Evolutionary conservation across 1,140 invertebrate genomes (phyloP).

Genomic region (Temnothorax longispinosus): DNA sequence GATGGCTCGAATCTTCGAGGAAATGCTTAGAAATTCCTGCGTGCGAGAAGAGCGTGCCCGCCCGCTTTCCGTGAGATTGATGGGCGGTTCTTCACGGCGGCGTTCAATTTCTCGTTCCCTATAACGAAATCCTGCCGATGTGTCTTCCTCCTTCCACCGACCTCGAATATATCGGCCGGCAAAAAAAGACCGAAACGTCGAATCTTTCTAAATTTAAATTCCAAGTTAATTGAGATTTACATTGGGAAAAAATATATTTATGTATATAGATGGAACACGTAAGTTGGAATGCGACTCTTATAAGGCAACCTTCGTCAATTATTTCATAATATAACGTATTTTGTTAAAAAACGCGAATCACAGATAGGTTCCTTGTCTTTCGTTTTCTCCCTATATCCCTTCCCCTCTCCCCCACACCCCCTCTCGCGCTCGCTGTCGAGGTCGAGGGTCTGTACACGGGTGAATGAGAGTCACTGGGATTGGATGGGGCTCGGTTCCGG

Average conservation of each 20-base stretch:
- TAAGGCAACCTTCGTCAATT: not conserved
- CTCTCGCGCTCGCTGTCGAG: not conserved
- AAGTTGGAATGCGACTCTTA: too few species aligned
- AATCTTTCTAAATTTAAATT: not conserved
- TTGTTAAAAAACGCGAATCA: not conserved
- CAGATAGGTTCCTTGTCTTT: not conserved
- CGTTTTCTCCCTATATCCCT: not conserved
- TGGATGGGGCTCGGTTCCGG: constrained; percentile 85
- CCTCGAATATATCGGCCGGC: not conserved
- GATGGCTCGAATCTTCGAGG: constrained; percentile 21
- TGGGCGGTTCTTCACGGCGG: constrained; percentile 21
- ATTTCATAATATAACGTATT: not conserved
- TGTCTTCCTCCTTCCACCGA: not conserved
- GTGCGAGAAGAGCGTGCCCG: not conserved
- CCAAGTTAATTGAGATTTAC: not conserved
- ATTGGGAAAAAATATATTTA: not conserved
- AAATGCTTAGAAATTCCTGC: constrained; percentile 54
- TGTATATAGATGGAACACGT: not conserved
- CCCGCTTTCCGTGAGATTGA: constrained; percentile 53
- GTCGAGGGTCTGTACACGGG: not conserved
- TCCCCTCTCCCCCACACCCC: not conserved
- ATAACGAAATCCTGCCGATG: not conserved
- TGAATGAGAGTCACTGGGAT: constrained; percentile 83
- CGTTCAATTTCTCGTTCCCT: constrained; percentile 38
- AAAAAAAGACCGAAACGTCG: not conserved